Conservation (phyloP, 2,797 vertebrate genomes). For the Lacerta agilis region DNA sequence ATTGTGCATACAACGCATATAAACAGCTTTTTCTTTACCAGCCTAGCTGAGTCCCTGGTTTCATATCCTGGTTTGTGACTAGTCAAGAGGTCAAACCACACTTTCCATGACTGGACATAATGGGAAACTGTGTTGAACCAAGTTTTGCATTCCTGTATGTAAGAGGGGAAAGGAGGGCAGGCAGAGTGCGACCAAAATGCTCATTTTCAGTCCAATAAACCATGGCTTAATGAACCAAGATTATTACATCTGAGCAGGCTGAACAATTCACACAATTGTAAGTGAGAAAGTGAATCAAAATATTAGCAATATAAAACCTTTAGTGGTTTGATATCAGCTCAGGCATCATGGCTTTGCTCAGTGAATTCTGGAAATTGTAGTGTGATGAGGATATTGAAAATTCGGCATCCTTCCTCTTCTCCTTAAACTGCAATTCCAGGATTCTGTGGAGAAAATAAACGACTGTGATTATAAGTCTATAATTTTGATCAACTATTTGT, state of each 20-base stretch:
- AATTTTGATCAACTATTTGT: background rate
- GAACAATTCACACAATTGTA: constrained; percentile 25
- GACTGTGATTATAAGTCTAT: background rate
- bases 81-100: background rate
- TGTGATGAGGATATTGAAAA: background rate
- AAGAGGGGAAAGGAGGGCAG: background rate
- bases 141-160: background rate
- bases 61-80: background rate
- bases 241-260: background rate
- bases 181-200: background rate
- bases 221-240: background rate
- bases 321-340: background rate
- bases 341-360: background rate
- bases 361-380: background rate
- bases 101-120: background rate
- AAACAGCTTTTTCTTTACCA: no score
- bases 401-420: background rate
- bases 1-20: no score
- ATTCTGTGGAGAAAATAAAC: background rate
- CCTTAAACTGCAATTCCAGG: background rate
- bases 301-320: background rate
- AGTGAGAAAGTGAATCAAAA: constrained; percentile 30
- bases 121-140: background rate
- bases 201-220: background rate
- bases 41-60: no score